These are phyloP conservation scores for Sorex araneus DNA, from an alignment of 2,113 vertebrate genomes.

Conservation along the genomic window DNA sequence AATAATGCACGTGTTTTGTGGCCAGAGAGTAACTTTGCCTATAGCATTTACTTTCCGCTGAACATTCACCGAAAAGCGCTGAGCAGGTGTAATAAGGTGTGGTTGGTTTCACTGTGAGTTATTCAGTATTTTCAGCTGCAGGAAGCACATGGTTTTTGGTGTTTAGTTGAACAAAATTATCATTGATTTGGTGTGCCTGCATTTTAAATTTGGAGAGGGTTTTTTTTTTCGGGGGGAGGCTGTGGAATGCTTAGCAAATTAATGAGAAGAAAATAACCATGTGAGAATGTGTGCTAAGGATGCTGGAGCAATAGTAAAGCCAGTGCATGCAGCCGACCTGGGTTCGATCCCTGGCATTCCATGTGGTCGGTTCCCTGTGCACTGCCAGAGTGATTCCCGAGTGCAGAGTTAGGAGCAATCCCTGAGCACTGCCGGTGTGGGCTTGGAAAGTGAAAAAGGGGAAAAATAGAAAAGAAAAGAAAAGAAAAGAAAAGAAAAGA, in stretches of 20 bases:
- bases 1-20: background rate
- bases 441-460: too few species aligned
- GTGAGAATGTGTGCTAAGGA: background rate
- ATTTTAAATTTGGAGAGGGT: slow-evolving; percentile 55
- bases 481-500: too few species aligned
- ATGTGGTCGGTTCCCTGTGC: too few species aligned
- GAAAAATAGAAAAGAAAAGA: too few species aligned
- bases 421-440: too few species aligned
- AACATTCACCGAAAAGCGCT: slow-evolving; percentile 45
- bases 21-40: slow-evolving; percentile 20
- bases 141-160: slow-evolving; percentile 40
- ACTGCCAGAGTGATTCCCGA: too few species aligned
- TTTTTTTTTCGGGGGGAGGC: background rate
- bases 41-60: slow-evolving; percentile 22
- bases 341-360: too few species aligned
- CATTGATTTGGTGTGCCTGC: slow-evolving; percentile 56
- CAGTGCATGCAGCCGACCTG: too few species aligned
- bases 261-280: slow-evolving; percentile 42
- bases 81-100: background rate
- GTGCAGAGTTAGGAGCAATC: too few species aligned
- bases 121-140: slow-evolving; percentile 41
- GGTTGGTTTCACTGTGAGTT: background rate
- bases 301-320: too few species aligned
- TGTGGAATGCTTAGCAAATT: slow-evolving; percentile 52
- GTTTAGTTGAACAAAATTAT: slow-evolving; percentile 63